Evolutionary conservation across 2,797 vertebrate genomes (phyloP), one percentile per base, ranked within the genome.

Genomic region (Phoxinus dragarum): DNA sequence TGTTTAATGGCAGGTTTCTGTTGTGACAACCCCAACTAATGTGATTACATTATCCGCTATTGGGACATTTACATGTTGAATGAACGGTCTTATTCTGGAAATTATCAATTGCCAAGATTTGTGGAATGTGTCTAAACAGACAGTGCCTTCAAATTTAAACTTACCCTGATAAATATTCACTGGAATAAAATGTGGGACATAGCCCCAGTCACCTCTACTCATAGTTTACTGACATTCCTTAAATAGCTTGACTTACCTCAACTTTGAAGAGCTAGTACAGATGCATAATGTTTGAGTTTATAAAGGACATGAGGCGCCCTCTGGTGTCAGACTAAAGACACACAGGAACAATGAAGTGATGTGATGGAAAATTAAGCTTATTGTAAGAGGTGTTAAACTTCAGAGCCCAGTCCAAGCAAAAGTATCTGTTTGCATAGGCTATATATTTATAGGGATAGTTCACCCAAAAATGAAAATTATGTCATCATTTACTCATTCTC

Each of bases 221-320:
- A 16, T 31, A 34, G 10, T 27, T 36, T 36, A 38, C 38, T 44
- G 72, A 23, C 16, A 61, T 4, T 34, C 11, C 5, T 42, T 67
- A 12, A 67, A 42, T 27, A 75, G 27, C 21, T 38, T 40, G 31
- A 42, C 31, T 38, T 6, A 34, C 6, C 17, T 16, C 16, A 11
- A 44, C 5, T 76, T 34, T 61, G 69, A 34, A 40, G 34, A 76
- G 8, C 34, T 40, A 47, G 23, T 40, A 19, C 23, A 16, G 27
- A 36, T 36, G 19, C 27, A 68, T 36, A 21, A 27, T 8, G 17
- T 31, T 38, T 40, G 71, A 61, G 52, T 47, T 21, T 79, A n/a
- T 82, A 81, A 76, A 81, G 71, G 27, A 42, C 64, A 86, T 17
- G 84, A 85, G 56, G 84, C 88, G 80, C 89, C 88, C 78, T 80